Base-by-base conservation (phyloP, 2,888 invertebrate species). In the Macrosiphum euphorbiae region DNA sequence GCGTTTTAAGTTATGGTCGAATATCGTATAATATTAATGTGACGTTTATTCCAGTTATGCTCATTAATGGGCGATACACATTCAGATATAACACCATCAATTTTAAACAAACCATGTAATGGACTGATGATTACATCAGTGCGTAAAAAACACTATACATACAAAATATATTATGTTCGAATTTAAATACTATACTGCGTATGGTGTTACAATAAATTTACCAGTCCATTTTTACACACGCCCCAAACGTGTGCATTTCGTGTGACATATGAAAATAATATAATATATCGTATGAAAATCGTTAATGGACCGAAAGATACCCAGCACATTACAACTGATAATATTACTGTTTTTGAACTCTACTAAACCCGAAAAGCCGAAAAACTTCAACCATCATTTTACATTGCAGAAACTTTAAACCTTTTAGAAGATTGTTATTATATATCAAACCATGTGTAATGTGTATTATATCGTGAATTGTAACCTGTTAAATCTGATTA, bases 241-340 rank as follows among this genome's bases (percentile, higher is more conserved):
- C 78, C 35, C 20, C 35, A 35, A 78, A 78, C 78, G 35, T 24
- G 78, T 20, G 78, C 20, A 78, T 78, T 78, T 78, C 35, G 20
- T 86, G 47, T 44, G 86, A 44, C 28, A 47, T 50, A 85, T 44
- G 85, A 44, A 85, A 85, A 85, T 78, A 85, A 85, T 67, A 78
- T 78, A 78, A 78, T 78, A 78, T 78, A 78, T 78, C 67, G 78
- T 35, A 78, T 78, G 78, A 78, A 78, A 78, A 35, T 78, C 78
- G 78, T 78, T 78, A 78, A 78, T 78, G 78, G 78, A 35, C 20
- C 78, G 35, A 78, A 78, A 35, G 35, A 41, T 41, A 35, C 78
- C 35, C 55, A 0, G 55, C 78, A 35, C 78, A 78, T 35, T 78
- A 58, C 35, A 78, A 35, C 78, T 35, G 35, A 20, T 35, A 35